These are phyloP conservation scores for Protobothrops mucrosquamatus DNA, from an alignment of 2,113 vertebrate species.

Conservation along the genomic window DNA sequence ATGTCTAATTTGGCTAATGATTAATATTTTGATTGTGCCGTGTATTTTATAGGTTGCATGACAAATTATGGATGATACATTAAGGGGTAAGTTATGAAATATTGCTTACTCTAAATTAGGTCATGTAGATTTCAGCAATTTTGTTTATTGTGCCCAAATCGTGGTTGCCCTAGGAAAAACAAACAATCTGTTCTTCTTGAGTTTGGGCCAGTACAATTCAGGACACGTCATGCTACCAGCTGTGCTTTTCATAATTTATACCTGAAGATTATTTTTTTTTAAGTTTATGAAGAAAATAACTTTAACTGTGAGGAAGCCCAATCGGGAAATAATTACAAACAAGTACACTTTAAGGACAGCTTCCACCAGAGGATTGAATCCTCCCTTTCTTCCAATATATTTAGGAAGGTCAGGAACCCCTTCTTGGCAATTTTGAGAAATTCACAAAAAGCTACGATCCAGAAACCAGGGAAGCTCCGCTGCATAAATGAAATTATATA, in stretches of 20 bases:
- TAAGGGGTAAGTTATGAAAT: neutral
- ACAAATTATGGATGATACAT: neutral
- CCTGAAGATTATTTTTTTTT: neutral
- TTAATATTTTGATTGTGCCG: constrained; percentile 32
- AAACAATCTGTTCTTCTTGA: constrained; percentile 15
- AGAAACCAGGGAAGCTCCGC: neutral
- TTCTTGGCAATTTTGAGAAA: neutral
- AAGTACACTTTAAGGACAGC: neutral
- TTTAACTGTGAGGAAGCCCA: neutral
- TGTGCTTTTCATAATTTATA: constrained; percentile 1
- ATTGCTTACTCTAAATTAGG: constrained; percentile 39
- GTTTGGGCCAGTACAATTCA: constrained; percentile 8
- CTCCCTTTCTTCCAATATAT: neutral
- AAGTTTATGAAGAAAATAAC: neutral
- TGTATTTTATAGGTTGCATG: constrained; percentile 37
- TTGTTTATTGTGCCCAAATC: constrained; percentile 27
- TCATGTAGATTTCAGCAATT: constrained; percentile 23
- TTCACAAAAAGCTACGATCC: neutral
- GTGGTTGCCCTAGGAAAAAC: neutral
- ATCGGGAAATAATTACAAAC: neutral
- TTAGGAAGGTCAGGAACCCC: neutral
- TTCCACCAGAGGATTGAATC: neutral
- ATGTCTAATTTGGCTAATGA: constrained; percentile 2
- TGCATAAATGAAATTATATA: neutral
- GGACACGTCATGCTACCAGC: neutral